Evolutionary conservation across 2,113 vertebrate genomes (phyloP).

Genomic region (Colius striatus): DNA sequence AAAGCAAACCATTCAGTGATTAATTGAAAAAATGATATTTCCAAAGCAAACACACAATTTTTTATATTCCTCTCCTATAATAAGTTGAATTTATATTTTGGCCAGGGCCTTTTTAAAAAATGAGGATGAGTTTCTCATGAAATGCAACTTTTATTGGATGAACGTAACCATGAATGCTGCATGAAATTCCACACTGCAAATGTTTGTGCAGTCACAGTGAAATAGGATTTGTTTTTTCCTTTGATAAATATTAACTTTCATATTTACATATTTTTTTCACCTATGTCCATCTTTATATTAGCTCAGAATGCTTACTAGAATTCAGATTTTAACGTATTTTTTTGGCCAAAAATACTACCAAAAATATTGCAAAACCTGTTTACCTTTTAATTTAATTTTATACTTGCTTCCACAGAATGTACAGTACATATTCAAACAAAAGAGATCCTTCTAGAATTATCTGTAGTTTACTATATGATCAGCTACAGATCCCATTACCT

Average conservation of each 20-base stretch:
- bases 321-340: neutral
- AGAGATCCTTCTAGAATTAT: neutral
- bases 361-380: neutral
- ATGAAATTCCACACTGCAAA: neutral
- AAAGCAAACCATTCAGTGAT: neutral
- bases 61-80: neutral
- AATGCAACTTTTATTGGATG: neutral
- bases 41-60: neutral
- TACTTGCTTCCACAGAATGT: neutral
- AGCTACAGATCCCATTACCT: neutral
- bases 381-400: neutral
- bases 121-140: neutral
- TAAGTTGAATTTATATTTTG: neutral
- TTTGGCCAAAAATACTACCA: neutral
- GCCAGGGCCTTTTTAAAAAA: neutral
- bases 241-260: neutral
- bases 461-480: neutral
- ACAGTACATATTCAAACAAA: neutral
- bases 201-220: neutral
- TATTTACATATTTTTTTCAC: neutral
- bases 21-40: neutral
- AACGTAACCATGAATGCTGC: neutral
- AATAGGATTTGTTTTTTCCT: neutral
- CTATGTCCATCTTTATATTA: neutral
- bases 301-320: neutral